Evolutionary conservation across 2,888 invertebrate genomes (phyloP).

Genomic region (Torymus texanus): DNA sequence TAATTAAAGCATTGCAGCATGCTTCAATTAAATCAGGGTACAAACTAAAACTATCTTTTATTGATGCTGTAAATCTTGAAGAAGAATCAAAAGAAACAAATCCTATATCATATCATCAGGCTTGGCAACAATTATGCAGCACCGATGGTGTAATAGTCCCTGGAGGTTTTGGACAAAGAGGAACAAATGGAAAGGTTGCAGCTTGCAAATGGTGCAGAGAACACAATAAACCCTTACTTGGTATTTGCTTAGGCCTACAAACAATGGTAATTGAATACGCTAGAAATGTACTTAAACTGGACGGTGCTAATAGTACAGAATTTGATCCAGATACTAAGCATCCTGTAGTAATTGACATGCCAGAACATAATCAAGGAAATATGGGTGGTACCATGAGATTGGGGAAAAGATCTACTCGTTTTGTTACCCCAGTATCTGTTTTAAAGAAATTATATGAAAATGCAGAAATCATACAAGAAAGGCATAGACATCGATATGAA

Average conservation of each 20-base stretch:
- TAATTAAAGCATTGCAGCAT: constrained; percentile 95
- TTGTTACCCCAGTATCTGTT: constrained; percentile 79
- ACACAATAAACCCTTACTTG: constrained; percentile 93
- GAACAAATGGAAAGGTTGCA: constrained; percentile 96
- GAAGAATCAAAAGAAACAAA: constrained; percentile 82
- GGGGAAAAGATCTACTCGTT: constrained; percentile 92
- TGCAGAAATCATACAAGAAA: constrained; percentile 89
- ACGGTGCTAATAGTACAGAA: constrained; percentile 92
- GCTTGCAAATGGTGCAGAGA: constrained; percentile 95
- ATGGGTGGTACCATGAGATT: constrained; percentile 99
- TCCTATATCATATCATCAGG: constrained; percentile 91
- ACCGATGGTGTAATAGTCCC: constrained; percentile 85
- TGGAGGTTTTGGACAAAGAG: constrained; percentile 97
- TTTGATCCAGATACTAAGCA: constrained; percentile 83
- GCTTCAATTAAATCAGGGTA: constrained; percentile 90
- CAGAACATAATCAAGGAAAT: constrained; percentile 94
- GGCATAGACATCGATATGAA: constrained; percentile 98
- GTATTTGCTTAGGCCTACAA: constrained; percentile 98
- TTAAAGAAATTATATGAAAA: constrained; percentile 87
- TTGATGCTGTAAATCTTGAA: constrained; percentile 94
- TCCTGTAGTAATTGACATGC: constrained; percentile 98
- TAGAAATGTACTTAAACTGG: constrained; percentile 86
- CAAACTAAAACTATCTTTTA: constrained; percentile 89
- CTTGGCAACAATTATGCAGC: constrained; percentile 93
- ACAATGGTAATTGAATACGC: constrained; percentile 97